Conservation (phyloP, 37 sponge, comb jelly and placozoan species). For the Lycopodina hypogea region DNA sequence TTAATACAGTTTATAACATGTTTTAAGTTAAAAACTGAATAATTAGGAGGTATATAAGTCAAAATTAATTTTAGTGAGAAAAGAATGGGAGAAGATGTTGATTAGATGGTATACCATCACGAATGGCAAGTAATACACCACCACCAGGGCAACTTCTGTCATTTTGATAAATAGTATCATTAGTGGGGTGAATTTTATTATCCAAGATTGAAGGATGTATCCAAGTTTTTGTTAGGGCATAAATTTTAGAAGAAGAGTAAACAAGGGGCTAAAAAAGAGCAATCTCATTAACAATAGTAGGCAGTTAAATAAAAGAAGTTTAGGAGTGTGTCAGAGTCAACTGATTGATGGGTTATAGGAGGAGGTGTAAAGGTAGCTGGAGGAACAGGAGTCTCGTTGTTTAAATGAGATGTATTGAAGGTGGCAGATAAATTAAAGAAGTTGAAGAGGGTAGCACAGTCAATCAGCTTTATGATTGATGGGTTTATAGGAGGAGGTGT, state of each 20-base stretch:
- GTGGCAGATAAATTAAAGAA: neutral
- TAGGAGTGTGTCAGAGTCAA: too few species aligned
- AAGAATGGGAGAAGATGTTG: constrained; percentile 16
- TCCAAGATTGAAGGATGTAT: constrained; percentile 10
- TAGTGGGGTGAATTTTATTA: constrained; percentile 19
- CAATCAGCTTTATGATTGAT: too few species aligned
- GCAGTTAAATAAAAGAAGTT: neutral
- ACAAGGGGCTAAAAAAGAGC: constrained; percentile 14
- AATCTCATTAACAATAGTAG: constrained; percentile 27
- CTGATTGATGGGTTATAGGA: too few species aligned
- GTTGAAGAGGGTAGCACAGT: too few species aligned
- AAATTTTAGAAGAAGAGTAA: constrained; percentile 14
- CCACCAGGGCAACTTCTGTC: constrained; percentile 39
- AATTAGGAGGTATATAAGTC: neutral
- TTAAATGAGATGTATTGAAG: too few species aligned
- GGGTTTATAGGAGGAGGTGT: too few species aligned
- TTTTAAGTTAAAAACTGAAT: too few species aligned
- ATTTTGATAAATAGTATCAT: constrained; percentile 15
- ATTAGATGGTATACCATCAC: constrained; percentile 6
- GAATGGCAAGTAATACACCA: constrained; percentile 30
- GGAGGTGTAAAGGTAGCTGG: too few species aligned
- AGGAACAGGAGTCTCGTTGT: too few species aligned
- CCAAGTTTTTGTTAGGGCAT: constrained; percentile 15
- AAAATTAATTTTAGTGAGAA: neutral
- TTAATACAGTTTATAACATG: too few species aligned